Evolutionary conservation across 2,113 vertebrate genomes (phyloP).

Genomic region (Daboia siamensis): DNA sequence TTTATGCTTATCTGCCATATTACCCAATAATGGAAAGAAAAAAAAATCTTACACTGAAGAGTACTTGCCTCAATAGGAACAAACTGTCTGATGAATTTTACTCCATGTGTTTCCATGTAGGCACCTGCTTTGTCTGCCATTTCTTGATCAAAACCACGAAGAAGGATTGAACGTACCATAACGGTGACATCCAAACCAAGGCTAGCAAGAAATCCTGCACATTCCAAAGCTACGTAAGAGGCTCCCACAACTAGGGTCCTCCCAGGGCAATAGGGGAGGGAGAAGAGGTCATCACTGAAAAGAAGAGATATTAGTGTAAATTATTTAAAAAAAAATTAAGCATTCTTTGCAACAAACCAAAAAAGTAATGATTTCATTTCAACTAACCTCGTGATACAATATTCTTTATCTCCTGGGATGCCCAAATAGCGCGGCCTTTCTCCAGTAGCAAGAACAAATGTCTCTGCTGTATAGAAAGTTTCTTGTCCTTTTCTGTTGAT

Average conservation of each 20-base stretch:
- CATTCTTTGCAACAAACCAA: neutral
- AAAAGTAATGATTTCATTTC: neutral
- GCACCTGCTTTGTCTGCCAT: constrained; percentile 88
- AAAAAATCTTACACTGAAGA: neutral
- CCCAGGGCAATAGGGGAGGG: constrained; percentile 88
- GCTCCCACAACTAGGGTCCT: constrained; percentile 91
- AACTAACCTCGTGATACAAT: constrained; percentile 91
- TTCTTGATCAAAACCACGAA: constrained; percentile 94
- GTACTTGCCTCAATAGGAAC: constrained; percentile 80
- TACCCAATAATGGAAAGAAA: neutral
- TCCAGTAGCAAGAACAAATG: constrained; percentile 89
- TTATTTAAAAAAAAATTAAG: neutral
- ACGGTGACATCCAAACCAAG: constrained; percentile 89
- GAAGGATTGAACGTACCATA: constrained; percentile 92
- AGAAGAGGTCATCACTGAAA: constrained; percentile 93
- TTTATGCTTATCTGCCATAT: neutral
- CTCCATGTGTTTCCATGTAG: constrained; percentile 84
- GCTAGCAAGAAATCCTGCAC: constrained; percentile 91
- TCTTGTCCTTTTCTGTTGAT: constrained; percentile 88
- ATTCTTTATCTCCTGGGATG: constrained; percentile 88
- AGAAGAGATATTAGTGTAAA: neutral
- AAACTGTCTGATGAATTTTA: constrained; percentile 87
- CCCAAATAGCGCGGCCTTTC: constrained; percentile 88
- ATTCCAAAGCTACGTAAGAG: constrained; percentile 92
- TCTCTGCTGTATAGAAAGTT: constrained; percentile 81